phyloP scores from a whole-genome alignment of 2,888 invertebrate species.

The Tachina lurida region DNA sequence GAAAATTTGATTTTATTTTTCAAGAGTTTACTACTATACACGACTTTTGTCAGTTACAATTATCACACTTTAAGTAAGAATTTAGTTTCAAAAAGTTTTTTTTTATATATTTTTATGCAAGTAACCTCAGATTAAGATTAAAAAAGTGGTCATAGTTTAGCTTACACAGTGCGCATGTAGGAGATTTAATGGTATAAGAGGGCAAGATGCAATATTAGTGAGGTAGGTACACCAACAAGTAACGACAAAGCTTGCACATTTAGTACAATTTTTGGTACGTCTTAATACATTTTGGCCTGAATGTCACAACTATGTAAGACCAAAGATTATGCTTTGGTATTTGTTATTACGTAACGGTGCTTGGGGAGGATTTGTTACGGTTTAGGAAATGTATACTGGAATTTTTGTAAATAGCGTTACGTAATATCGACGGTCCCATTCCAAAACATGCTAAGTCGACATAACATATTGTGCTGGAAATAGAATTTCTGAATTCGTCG shows the following conservation, averaged over 20 bases:
- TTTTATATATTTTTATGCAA: conserved; percentile 18
- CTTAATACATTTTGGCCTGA: not conserved
- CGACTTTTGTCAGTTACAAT: not conserved
- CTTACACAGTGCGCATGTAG: conserved; percentile 54
- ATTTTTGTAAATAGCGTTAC: too few species aligned
- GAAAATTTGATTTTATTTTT: too few species aligned
- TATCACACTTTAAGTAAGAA: not conserved
- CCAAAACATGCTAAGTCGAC: too few species aligned
- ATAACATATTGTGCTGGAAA: too few species aligned
- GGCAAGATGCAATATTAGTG: not conserved
- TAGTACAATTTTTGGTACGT: conserved; percentile 5
- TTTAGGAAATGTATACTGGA: too few species aligned
- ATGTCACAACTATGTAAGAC: too few species aligned
- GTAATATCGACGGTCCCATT: too few species aligned
- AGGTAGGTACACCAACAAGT: conserved; percentile 19
- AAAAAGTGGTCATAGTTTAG: conserved; percentile 30
- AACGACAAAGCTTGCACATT: not conserved
- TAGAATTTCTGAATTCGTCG: too few species aligned
- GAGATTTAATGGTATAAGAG: not conserved
- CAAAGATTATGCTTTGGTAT: too few species aligned
- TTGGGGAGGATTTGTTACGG: too few species aligned
- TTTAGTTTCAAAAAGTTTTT: not conserved
- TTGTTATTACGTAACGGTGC: too few species aligned
- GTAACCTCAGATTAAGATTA: conserved; percentile 26
- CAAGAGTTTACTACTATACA: too few species aligned